These are phyloP conservation scores for Euphonia xanthogaster DNA, from an alignment of 2,797 vertebrate genomes.

Conservation along the genomic window DNA sequence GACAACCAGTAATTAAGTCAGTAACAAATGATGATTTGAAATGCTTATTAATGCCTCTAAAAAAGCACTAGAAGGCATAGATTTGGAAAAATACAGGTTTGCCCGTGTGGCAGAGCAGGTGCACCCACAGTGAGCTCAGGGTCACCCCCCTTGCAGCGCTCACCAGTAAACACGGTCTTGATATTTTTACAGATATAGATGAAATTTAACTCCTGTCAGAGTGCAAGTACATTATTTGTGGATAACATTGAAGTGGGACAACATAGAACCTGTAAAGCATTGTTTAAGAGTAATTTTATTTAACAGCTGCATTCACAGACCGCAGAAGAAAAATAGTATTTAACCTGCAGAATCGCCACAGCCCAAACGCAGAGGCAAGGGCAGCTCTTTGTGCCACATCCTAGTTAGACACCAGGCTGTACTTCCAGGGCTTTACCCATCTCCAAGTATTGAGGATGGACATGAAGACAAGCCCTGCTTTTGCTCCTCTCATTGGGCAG, in stretches of 20 bases:
- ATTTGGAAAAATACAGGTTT: neutral
- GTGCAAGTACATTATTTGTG: neutral
- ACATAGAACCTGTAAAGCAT: neutral
- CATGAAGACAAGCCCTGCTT: neutral
- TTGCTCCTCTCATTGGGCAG: neutral
- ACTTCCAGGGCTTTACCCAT: neutral
- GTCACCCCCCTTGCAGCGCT: accelerated
- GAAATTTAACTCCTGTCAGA: neutral
- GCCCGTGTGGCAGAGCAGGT: neutral
- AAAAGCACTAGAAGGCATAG: neutral
- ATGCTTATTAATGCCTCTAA: neutral
- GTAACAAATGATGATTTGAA: neutral
- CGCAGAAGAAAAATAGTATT: neutral
- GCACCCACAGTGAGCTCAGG: neutral
- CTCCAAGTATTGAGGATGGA: neutral
- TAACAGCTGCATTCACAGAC: neutral
- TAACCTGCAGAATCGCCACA: neutral
- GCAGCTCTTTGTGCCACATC: neutral
- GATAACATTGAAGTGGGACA: neutral
- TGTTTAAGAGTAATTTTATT: neutral
- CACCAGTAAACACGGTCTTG: neutral
- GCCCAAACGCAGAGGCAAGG: accelerated
- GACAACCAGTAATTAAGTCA: neutral
- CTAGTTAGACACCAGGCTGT: neutral
- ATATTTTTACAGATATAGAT: neutral